Percentiles rank a stretch among this genome's conserved stretches.
phyloP scores from a whole-genome alignment of 2,888 invertebrate species.

The Spisula subtruncata region DNA sequence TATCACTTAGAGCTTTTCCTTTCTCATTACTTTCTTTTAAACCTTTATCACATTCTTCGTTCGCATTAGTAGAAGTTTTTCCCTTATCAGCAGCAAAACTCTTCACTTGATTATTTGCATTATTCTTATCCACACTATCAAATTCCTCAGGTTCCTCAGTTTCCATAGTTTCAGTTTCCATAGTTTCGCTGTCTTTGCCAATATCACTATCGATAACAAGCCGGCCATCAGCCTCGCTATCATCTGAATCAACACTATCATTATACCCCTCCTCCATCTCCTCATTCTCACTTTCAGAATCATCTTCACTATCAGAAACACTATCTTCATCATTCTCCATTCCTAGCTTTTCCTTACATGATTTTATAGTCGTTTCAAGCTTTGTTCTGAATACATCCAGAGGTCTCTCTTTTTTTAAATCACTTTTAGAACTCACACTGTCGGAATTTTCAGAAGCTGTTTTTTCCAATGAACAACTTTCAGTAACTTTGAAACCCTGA shows the following conservation, averaged over 20 bases:
- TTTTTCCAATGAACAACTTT: background rate
- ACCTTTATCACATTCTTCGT: background rate
- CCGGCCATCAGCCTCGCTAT: background rate
- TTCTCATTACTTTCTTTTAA: background rate
- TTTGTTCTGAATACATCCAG: conserved; percentile 56
- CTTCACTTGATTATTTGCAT: background rate
- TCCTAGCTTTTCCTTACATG: conserved; percentile 56
- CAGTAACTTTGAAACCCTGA: background rate
- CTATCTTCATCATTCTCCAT: conserved; percentile 42
- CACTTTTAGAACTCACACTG: background rate
- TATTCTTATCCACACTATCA: background rate
- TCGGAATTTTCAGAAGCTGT: conserved; percentile 1
- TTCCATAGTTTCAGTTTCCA: conserved; percentile 14
- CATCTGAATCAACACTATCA: conserved; percentile 4
- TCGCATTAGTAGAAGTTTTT: background rate
- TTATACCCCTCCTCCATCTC: conserved; percentile 29
- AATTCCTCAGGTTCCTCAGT: conserved; percentile 5
- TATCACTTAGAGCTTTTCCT: background rate
- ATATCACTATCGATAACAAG: conserved; percentile 3
- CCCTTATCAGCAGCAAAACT: background rate
- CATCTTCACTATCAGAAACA: conserved; percentile 39
- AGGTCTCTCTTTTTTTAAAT: conserved; percentile 12
- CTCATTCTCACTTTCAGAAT: conserved; percentile 31
- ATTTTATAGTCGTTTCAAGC: conserved; percentile 52
- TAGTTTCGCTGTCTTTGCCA: conserved; percentile 23